Evolutionary conservation across 1,140 invertebrate species (phyloP).

Genomic region (Drosophila saltans): DNA sequence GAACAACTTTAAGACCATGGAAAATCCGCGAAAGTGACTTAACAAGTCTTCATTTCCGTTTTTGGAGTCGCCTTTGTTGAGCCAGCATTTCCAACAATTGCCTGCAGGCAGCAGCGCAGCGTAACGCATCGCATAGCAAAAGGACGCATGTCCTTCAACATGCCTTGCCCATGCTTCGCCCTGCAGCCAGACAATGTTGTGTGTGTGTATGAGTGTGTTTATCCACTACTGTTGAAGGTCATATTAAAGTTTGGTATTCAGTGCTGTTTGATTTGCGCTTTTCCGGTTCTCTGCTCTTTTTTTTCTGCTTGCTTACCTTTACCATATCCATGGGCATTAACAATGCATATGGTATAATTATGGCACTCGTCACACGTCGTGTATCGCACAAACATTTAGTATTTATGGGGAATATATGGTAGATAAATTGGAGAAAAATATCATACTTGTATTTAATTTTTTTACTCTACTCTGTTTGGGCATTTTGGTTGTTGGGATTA

Average conservation of each 20-base stretch:
- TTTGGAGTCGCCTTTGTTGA: neutral
- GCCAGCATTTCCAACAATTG: constrained; percentile 7
- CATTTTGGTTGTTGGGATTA: neutral
- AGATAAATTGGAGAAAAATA: constrained; percentile 4
- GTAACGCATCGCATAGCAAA: neutral
- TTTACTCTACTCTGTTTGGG: neutral
- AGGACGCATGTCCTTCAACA: constrained; percentile 16
- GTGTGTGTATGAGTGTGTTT: constrained; percentile 14
- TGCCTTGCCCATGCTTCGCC: constrained; percentile 19
- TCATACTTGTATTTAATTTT: constrained; percentile 19
- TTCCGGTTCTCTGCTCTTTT: constrained; percentile 24
- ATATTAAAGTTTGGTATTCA: constrained; percentile 57
- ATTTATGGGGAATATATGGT: constrained; percentile 55
- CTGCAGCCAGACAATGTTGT: constrained; percentile 53
- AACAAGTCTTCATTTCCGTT: constrained; percentile 9
- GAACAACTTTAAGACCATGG: neutral
- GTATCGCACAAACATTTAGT: constrained; percentile 52
- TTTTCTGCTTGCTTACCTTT: constrained; percentile 53
- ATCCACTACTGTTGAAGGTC: constrained; percentile 59
- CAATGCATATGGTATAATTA: constrained; percentile 63
- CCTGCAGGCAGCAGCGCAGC: constrained; percentile 12
- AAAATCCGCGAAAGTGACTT: neutral
- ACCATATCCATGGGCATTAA: constrained; percentile 54
- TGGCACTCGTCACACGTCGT: constrained; percentile 52
- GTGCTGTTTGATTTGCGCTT: constrained; percentile 69